Evolutionary conservation across 2,888 invertebrate species (phyloP).

Genomic region (Sesia apiformis): DNA sequence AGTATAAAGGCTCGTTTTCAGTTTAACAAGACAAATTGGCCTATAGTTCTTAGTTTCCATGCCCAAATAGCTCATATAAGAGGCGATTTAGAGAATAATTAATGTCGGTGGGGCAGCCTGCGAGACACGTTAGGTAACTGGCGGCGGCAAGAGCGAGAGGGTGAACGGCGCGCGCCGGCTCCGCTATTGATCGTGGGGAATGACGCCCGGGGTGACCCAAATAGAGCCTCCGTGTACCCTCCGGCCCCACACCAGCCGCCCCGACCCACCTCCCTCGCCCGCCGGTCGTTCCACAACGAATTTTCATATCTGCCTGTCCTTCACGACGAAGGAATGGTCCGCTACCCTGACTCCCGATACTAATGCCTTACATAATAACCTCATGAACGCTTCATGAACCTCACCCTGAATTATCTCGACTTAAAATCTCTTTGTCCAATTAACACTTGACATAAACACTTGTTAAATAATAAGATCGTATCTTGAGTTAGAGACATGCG

Average conservation of each 20-base stretch:
- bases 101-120: constrained; percentile 58
- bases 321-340: constrained; percentile 53
- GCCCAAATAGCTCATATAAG: constrained; percentile 39
- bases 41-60: constrained; percentile 18
- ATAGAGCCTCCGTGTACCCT: constrained; percentile 65
- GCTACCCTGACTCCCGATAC: constrained; percentile 41
- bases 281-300: constrained; percentile 58
- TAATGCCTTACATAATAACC: constrained; percentile 47
- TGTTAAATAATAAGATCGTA: constrained; percentile 1
- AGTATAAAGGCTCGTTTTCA: not conserved
- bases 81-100: constrained; percentile 57
- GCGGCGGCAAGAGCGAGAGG: constrained; percentile 46
- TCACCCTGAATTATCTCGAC: constrained; percentile 26
- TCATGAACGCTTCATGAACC: constrained; percentile 25
- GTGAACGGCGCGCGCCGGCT: constrained; percentile 63
- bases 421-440: constrained; percentile 33
- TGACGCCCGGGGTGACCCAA: constrained; percentile 75
- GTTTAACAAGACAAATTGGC: constrained; percentile 8
- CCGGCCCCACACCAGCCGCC: constrained; percentile 33
- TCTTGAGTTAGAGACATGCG: too few relatives aligned
- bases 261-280: constrained; percentile 32
- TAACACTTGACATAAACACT: constrained; percentile 21
- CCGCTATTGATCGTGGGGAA: constrained; percentile 66
- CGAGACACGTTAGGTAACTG: constrained; percentile 66
- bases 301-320: constrained; percentile 70